Conservation (phyloP, 2,113 vertebrate species). For the Sylvia atricapilla region DNA sequence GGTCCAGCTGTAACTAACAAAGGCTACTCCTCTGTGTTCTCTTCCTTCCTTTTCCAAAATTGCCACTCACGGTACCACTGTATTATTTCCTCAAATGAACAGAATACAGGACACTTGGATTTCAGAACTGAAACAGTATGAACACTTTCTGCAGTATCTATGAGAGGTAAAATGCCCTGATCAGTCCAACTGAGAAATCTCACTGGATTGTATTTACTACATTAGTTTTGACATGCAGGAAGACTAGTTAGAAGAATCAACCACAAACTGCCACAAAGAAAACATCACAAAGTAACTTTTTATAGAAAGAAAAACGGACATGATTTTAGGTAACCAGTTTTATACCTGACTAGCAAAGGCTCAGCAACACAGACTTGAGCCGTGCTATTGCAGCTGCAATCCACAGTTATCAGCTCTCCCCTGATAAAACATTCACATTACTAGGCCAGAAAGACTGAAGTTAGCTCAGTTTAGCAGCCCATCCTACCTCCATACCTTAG, state of each 20-base stretch:
- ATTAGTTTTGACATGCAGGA: neutral
- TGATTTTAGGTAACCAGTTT: neutral
- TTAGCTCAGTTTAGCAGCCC: neutral
- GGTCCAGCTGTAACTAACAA: neutral
- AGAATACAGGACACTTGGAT: neutral
- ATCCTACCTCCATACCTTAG: neutral
- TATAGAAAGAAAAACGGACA: neutral
- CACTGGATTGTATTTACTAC: neutral
- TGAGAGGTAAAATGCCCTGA: neutral
- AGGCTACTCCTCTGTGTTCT: neutral
- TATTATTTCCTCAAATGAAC: neutral
- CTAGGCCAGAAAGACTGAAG: neutral
- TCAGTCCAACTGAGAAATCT: neutral
- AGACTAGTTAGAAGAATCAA: neutral
- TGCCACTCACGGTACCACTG: neutral
- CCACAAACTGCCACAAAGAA: neutral
- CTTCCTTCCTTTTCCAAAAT: neutral
- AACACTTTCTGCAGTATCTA: neutral
- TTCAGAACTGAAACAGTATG: neutral
- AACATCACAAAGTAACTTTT: neutral
- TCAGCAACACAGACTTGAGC: neutral
- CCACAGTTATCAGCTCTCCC: neutral
- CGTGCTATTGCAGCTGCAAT: neutral
- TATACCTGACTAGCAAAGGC: neutral
- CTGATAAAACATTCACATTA: accelerated